Conservation (phyloP, 2,797 vertebrate genomes). For the Tokudaia muenninki region DNA sequence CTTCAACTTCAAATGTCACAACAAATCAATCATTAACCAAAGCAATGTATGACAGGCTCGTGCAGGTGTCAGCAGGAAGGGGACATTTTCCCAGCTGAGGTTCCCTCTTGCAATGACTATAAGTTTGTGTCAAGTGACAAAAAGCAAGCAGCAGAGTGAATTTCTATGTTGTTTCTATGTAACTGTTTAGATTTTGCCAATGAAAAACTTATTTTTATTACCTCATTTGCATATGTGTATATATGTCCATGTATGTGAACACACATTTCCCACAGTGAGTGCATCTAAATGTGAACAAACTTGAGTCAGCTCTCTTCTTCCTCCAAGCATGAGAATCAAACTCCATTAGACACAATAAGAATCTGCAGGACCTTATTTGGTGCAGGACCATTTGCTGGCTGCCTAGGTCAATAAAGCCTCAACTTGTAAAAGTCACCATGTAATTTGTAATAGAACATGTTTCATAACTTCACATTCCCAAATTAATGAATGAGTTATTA, state of each 20-base stretch:
- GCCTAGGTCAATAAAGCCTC: conserved; percentile 46
- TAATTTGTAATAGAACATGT: conserved; percentile 65
- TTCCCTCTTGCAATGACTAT: background rate
- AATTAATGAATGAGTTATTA: conserved; percentile 74
- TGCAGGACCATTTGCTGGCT: background rate
- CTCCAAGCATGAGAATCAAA: background rate
- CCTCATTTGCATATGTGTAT: background rate
- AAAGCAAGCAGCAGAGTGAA: background rate
- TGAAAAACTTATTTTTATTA: background rate
- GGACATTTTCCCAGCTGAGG: background rate
- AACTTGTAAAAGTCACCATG: conserved; percentile 37
- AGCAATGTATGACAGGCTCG: background rate
- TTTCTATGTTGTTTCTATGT: background rate
- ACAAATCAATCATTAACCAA: background rate
- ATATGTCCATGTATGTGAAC: background rate
- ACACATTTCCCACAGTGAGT: background rate
- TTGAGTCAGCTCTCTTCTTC: background rate
- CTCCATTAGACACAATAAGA: background rate
- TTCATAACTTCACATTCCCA: conserved; percentile 75
- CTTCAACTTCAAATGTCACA: background rate
- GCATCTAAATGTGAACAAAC: background rate
- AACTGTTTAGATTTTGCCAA: conserved; percentile 60
- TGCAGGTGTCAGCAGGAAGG: background rate
- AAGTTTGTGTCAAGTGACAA: background rate
- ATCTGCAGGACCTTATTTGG: too few relatives aligned